Conservation (phyloP, 2,797 vertebrate species). For the Alauda arvensis region DNA sequence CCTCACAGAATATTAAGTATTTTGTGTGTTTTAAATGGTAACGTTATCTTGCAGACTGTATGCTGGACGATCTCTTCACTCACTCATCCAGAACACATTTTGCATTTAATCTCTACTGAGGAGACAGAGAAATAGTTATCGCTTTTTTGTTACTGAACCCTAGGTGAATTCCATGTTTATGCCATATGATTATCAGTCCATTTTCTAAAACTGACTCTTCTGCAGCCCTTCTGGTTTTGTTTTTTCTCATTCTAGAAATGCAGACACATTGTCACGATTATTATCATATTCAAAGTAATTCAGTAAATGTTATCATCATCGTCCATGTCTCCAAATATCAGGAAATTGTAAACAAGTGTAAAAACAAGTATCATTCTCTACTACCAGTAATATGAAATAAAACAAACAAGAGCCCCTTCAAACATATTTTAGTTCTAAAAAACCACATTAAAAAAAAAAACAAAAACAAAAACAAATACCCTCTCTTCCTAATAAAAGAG, state of each 20-base stretch:
- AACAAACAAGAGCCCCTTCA: slow-evolving; percentile 6
- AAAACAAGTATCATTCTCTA: background rate
- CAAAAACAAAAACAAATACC: background rate
- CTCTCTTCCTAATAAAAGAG: slow-evolving; percentile 26
- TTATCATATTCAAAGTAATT: background rate
- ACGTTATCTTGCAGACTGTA: background rate
- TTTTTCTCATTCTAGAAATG: background rate
- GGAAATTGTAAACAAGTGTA: background rate
- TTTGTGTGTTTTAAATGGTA: slow-evolving; percentile 6
- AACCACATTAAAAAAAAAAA: background rate
- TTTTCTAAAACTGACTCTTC: slow-evolving; percentile 9
- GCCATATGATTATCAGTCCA: background rate
- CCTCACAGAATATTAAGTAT: background rate
- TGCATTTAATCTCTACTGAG: slow-evolving; percentile 13
- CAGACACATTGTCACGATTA: background rate
- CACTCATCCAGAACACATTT: background rate
- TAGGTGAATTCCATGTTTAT: background rate
- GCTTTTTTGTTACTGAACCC: background rate
- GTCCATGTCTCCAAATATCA: background rate
- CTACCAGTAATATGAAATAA: background rate
- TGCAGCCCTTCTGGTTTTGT: background rate
- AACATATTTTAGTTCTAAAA: slow-evolving; percentile 46
- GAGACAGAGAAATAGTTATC: background rate
- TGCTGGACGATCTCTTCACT: background rate
- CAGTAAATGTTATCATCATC: background rate